These are phyloP conservation scores for Drosophila arizonae DNA, from an alignment of 1,140 invertebrate species.

Conservation along the genomic window DNA sequence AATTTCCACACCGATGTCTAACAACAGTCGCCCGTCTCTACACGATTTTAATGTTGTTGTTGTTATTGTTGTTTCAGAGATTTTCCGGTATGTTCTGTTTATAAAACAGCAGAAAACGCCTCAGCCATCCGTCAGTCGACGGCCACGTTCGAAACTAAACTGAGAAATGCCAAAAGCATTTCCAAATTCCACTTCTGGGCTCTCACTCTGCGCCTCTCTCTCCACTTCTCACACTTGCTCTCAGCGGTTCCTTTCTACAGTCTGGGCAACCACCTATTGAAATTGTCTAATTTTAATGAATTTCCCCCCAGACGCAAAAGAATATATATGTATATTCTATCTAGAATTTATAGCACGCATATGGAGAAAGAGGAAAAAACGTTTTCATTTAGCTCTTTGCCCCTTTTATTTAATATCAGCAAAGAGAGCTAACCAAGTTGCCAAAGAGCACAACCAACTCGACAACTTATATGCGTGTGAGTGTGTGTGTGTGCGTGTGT, in stretches of 20 bases:
- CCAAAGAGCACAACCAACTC: conserved; percentile 39
- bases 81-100: conserved; percentile 51
- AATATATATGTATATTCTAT: conserved; percentile 33
- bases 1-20: conserved; percentile 17
- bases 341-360: conserved; percentile 43
- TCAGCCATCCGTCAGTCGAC: conserved; percentile 60
- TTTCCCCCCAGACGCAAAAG: conserved; percentile 33
- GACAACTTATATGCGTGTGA: background rate
- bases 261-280: conserved; percentile 48
- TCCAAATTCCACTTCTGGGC: conserved; percentile 76
- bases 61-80: conserved; percentile 38
- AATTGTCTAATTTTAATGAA: conserved; percentile 75
- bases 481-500: conserved; percentile 24
- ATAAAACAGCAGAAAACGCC: conserved; percentile 30
- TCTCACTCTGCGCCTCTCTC: conserved; percentile 27
- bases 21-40: conserved; percentile 16
- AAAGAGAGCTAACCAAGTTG: conserved; percentile 57
- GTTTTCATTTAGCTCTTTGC: conserved; percentile 33
- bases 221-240: conserved; percentile 33
- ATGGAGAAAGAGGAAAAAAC: conserved; percentile 21
- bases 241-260: conserved; percentile 10
- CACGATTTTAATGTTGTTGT: conserved; percentile 12
- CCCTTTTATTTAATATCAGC: conserved; percentile 37
- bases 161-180: conserved; percentile 69
- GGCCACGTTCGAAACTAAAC: conserved; percentile 70